These are phyloP conservation scores for Anolis sagrei DNA, from an alignment of 2,113 vertebrate species.

Conservation along the genomic window DNA sequence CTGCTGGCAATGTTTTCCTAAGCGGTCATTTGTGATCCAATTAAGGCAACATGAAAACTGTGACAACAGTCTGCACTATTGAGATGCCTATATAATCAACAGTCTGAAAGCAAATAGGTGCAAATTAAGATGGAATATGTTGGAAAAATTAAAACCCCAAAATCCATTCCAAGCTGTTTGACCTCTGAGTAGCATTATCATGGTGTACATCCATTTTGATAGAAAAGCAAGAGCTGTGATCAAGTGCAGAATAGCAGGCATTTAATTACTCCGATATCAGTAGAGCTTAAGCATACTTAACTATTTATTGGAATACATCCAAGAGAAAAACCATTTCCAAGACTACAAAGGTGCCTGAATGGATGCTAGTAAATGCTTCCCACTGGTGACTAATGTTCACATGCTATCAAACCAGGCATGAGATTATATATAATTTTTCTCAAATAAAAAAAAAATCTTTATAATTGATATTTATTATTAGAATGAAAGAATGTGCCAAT, in stretches of 20 bases:
- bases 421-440: conserved; percentile 4
- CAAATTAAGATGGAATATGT: conserved; percentile 19
- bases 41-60: conserved; percentile 49
- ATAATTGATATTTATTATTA: conserved; percentile 20
- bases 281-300: not conserved
- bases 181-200: conserved; percentile 50
- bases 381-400: not conserved
- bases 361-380: not conserved
- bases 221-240: not conserved
- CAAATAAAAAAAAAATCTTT: not conserved
- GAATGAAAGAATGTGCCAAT: not conserved
- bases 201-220: conserved; percentile 48
- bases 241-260: not conserved
- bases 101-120: not conserved
- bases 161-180: conserved; percentile 23
- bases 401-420: not conserved
- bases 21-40: conserved; percentile 46
- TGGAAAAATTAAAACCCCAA: conserved; percentile 40
- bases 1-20: conserved; percentile 51
- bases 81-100: conserved; percentile 49
- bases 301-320: not conserved
- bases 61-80: conserved; percentile 51
- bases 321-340: not conserved
- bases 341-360: not conserved
- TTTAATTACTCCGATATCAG: not conserved